A percentile compares a stretch with the other conserved stretches of the same genome.
phyloP scores from a whole-genome alignment of 2,888 invertebrate species.

The Rhingia rostrata region DNA sequence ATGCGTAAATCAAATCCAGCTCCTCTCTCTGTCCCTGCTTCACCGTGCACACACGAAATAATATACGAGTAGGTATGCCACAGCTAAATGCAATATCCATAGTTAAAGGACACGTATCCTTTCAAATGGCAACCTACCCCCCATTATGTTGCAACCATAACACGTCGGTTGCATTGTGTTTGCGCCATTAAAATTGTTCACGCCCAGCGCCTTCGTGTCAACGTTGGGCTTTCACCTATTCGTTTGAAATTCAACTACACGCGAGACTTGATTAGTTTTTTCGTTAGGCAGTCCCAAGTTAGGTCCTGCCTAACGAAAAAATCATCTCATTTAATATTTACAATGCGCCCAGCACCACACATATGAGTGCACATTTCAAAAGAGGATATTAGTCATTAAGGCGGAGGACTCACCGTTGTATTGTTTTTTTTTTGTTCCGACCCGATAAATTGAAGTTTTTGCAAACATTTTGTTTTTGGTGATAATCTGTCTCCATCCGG shows the following conservation, averaged over 20 bases:
- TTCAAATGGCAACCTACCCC: not conserved
- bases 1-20: conserved; percentile 22
- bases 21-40: not conserved
- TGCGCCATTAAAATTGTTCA: conserved; percentile 20
- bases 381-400: conserved; percentile 46
- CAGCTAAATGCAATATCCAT: not conserved
- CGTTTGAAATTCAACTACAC: conserved; percentile 13
- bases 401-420: not conserved
- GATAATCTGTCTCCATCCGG: conserved; percentile 16
- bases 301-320: too few relatives aligned
- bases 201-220: not conserved
- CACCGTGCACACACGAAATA: not conserved
- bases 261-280: conserved; percentile 12
- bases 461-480: conserved; percentile 6
- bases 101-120: not conserved
- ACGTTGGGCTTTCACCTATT: not conserved
- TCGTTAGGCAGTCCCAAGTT: conserved; percentile 2
- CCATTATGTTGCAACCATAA: not conserved
- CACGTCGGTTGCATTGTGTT: not conserved
- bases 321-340: conserved; percentile 65
- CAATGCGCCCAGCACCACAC: conserved; percentile 23
- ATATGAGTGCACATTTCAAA: conserved; percentile 7
- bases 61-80: not conserved
- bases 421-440: not conserved
- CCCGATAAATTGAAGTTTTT: conserved; percentile 34